Evolutionary conservation across 2,113 vertebrate species (phyloP).

Genomic region (Cynoglossus semilaevis): DNA sequence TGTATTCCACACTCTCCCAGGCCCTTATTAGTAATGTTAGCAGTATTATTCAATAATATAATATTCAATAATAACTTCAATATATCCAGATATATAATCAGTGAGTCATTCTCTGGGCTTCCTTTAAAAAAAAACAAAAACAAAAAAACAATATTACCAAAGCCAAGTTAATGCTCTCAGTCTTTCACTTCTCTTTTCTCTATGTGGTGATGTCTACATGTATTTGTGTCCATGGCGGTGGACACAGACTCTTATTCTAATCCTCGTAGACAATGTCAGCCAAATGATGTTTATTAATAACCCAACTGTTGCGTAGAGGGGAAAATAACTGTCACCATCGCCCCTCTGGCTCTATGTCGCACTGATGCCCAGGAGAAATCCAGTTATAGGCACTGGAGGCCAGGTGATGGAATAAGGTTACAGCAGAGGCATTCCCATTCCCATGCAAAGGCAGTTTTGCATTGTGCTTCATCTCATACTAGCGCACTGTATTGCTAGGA

Average conservation of each 20-base stretch:
- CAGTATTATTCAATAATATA: no score
- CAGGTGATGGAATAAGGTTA: conserved; percentile 59
- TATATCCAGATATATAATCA: no score
- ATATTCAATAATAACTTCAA: no score
- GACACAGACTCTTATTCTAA: conserved; percentile 39
- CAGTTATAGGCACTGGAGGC: conserved; percentile 56
- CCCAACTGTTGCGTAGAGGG: conserved; percentile 22
- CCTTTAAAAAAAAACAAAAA: no score
- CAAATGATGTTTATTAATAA: conserved; percentile 69
- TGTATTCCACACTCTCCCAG: no score
- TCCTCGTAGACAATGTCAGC: conserved; percentile 68
- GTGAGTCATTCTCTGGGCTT: no score
- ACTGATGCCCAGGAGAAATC: conserved; percentile 41
- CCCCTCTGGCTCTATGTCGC: conserved; percentile 8
- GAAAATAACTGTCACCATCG: conserved; percentile 47
- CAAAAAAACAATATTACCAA: no score
- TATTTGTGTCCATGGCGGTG: conserved; percentile 16
- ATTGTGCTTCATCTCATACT: conserved; percentile 5
- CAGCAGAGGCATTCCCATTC: conserved; percentile 42
- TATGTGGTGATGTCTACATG: background rate
- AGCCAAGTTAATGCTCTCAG: no score
- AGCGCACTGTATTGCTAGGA: no score
- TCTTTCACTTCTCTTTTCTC: background rate
- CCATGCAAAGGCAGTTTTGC: conserved; percentile 5
- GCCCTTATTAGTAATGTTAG: no score